Evolutionary conservation across 2,888 invertebrate genomes (phyloP), one percentile per base, ranked within the genome.

Genomic region (Scaptomyza tumidula): DNA sequence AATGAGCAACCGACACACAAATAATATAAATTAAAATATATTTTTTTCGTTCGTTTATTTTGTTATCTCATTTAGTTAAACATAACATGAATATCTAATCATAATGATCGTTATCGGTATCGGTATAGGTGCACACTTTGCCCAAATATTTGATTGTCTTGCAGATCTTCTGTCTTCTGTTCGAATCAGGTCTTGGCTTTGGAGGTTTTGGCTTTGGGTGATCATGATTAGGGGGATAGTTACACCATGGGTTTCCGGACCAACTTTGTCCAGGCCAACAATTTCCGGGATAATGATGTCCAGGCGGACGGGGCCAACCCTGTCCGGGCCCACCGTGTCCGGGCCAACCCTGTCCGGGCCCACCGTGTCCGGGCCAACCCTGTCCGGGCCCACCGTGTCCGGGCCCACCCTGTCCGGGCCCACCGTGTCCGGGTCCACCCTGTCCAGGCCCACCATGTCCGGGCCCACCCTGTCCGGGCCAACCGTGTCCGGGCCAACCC

Each of bases 41-140:
- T 27, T 35, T 3, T 16, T 9, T 54, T 27, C 29, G 16, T 35
- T 44, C 10, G n/a, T 1, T 45, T 29, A 29, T 41, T 16, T 41
- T 29, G 7, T 31, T 31, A 37, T 11, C 31, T 44, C 1, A 7
- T 24, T 44, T 24, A 6, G 19, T 6, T 6, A 11, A 1, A 24
- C n/a, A 27, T 27, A 13, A 6, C 10, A 10, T 10, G 9, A 53
- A 19, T 37, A n/a, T 11, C 7, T 31, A 45, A 37, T 37, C n/a
- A 3, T 37, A 45, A 37, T 37, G 9, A 3, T 31, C 6, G 0
- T 6, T 0, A 41, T 16, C 16, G 16, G 0, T 0, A 10, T 48
- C 16, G 2, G 24, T 5, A 19, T 41, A 48, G 10, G 27, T 19
- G 31, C 62, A 62, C n/a, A 62, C 11, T n/a, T 19, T 48, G 27